Percentiles rank a stretch among this genome's conserved stretches.
Evolutionary conservation across 1,140 invertebrate genomes (phyloP).

Genomic region (Coenobita brevimanus): DNA sequence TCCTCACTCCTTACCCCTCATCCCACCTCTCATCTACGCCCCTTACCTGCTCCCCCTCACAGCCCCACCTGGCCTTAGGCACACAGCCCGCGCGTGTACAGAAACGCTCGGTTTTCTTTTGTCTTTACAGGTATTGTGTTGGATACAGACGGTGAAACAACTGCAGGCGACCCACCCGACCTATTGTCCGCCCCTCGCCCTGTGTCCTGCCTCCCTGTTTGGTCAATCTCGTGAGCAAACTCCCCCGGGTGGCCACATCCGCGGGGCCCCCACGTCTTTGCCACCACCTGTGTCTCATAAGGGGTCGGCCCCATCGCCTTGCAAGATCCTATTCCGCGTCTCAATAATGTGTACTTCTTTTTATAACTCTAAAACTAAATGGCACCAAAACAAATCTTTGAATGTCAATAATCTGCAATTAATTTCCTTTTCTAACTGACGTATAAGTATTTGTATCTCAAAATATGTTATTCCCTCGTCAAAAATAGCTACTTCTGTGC

Average conservation of each 20-base stretch:
- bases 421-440: too few relatives aligned
- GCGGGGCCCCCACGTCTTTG: background rate
- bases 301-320: too few relatives aligned
- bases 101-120: constrained; percentile 42
- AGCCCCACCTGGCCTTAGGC: background rate
- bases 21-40: background rate
- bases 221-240: constrained; percentile 45
- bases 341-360: too few relatives aligned
- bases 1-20: background rate
- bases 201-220: constrained; percentile 1
- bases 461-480: too few relatives aligned
- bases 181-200: constrained; percentile 38
- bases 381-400: too few relatives aligned
- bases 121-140: constrained; percentile 29
- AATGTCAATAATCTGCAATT: too few relatives aligned
- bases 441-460: too few relatives aligned
- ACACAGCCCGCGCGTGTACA: constrained; percentile 20
- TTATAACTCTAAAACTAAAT: too few relatives aligned
- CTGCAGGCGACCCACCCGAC: constrained; percentile 37
- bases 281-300: too few relatives aligned
- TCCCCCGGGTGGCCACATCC: background rate
- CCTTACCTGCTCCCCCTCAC: background rate
- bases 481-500: too few relatives aligned
- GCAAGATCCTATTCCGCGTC: too few relatives aligned
- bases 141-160: constrained; percentile 43